Evolutionary conservation across 2,113 vertebrate genomes (phyloP).

Genomic region (Columba livia): DNA sequence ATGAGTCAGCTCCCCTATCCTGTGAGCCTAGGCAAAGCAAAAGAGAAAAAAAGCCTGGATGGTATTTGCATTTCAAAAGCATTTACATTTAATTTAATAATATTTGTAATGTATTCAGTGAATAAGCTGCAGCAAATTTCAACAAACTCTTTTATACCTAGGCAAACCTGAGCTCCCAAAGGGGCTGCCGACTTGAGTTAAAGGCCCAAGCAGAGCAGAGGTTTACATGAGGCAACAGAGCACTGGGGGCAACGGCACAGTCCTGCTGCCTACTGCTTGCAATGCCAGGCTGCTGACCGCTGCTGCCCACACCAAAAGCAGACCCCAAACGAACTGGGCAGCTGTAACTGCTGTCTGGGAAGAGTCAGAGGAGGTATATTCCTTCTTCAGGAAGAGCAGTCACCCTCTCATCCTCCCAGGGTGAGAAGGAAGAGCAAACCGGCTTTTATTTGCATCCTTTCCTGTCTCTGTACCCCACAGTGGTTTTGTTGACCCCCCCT

Average conservation of each 20-base stretch:
- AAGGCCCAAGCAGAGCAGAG: background rate
- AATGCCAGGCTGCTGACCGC: background rate
- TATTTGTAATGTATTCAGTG: background rate
- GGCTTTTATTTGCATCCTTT: background rate
- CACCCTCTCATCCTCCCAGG: background rate
- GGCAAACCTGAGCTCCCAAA: background rate
- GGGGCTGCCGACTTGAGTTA: background rate
- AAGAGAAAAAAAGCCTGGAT: background rate
- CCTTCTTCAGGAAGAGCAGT: background rate
- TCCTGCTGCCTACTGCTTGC: background rate
- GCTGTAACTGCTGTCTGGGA: background rate
- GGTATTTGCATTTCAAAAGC: conserved; percentile 28
- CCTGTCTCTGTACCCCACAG: rapidly evolving
- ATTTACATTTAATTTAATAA: conserved; percentile 16
- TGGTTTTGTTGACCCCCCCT: background rate
- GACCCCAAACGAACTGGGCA: background rate
- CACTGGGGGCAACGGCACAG: background rate
- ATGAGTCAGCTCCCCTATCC: background rate
- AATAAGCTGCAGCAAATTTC: background rate
- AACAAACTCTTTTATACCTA: background rate
- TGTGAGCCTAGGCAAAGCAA: background rate
- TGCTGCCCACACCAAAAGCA: background rate
- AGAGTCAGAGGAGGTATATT: background rate
- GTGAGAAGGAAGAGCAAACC: background rate
- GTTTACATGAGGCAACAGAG: background rate